phyloP scores from a whole-genome alignment of 2,113 vertebrate species.

The Dromiciops gliroides region DNA sequence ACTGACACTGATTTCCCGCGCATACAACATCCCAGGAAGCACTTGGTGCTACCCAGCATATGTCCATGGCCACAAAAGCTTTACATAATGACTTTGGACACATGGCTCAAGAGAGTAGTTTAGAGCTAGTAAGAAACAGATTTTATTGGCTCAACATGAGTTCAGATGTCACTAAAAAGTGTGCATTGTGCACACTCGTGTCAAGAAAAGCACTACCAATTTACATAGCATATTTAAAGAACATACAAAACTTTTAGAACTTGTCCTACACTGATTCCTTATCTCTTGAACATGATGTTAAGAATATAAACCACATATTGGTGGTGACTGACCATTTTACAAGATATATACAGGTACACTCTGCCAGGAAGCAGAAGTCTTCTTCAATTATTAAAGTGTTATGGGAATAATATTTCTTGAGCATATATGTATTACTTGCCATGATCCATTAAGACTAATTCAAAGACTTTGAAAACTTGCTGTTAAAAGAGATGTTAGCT shows the following conservation, averaged over 20 bases:
- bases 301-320: no score
- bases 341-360: neutral
- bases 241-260: neutral
- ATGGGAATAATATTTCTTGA: neutral
- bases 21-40: neutral
- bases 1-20: neutral
- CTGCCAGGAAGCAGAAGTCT: neutral
- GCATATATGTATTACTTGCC: no score
- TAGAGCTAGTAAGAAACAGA: neutral
- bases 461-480: no score
- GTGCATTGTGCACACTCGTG: neutral
- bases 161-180: neutral
- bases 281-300: neutral
- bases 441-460: no score
- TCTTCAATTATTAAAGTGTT: neutral
- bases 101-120: neutral
- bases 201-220: neutral
- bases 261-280: neutral
- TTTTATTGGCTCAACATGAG: neutral
- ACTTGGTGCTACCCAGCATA: neutral
- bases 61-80: neutral
- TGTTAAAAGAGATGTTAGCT: no score
- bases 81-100: neutral
- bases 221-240: neutral
- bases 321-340: neutral